A percentile compares a stretch with the other conserved stretches of the same genome.
Conservation (phyloP, 92 coral and sea anemone species). For the Umimayanthus kanabou region DNA sequence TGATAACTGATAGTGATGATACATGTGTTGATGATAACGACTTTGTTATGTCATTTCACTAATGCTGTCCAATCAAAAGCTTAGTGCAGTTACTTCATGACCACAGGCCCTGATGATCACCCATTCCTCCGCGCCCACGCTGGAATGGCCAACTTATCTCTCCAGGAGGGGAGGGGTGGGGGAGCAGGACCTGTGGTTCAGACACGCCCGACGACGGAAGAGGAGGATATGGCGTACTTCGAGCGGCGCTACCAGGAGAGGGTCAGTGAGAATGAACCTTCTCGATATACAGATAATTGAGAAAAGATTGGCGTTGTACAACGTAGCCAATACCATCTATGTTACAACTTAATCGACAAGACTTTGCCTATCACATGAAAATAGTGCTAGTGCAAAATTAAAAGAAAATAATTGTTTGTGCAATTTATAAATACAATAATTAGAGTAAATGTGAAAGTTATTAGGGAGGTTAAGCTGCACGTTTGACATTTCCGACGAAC, state of each 20-base stretch:
- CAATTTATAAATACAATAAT: no score
- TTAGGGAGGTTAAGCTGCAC: no score
- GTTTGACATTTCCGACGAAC: no score
- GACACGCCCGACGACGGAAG: conserved; percentile 71
- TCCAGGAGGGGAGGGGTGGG: conserved; percentile 66
- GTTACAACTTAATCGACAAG: no score
- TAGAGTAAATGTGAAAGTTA: no score
- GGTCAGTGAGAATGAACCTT: conserved; percentile 45
- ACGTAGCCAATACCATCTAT: no score
- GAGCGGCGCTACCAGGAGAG: conserved; percentile 95
- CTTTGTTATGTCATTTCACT: not conserved
- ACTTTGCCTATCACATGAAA: no score
- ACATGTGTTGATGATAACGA: not conserved
- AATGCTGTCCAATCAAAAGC: not conserved
- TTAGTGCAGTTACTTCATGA: not conserved
- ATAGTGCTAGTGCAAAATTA: no score
- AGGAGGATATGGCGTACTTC: conserved; percentile 97
- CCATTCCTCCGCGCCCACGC: conserved; percentile 87
- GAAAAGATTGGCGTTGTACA: no score
- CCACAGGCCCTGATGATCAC: conserved; percentile 85
- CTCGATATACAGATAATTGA: no score
- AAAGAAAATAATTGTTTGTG: no score
- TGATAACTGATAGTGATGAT: not conserved
- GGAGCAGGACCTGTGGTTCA: conserved; percentile 49
- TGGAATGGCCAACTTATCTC: conserved; percentile 72